Percentiles rank a stretch among this genome's conserved stretches.
Conservation (phyloP, 2,797 vertebrate species). For the Pseudomugil tenellus region DNA sequence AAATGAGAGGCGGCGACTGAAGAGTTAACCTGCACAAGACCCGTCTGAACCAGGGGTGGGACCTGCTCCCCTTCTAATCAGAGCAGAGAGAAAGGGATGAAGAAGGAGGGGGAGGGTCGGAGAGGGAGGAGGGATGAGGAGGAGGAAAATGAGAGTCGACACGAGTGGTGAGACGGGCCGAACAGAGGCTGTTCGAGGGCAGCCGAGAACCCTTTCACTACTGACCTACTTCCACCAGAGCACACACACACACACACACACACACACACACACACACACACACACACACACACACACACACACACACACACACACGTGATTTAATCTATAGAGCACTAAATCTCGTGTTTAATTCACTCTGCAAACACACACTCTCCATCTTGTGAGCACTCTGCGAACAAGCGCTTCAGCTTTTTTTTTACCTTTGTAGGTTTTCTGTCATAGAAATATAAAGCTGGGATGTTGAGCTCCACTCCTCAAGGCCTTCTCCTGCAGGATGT, state of each 20-base stretch:
- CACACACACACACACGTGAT: conserved; percentile 21
- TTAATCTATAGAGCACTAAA: conserved; percentile 38
- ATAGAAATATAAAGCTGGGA: neutral
- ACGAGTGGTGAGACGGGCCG: conserved; percentile 61
- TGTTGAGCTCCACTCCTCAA: no score
- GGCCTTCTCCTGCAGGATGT: no score
- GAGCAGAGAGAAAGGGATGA: conserved; percentile 47
- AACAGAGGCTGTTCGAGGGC: conserved; percentile 62
- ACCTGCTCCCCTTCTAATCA: conserved; percentile 60
- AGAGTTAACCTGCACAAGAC: conserved; percentile 61
- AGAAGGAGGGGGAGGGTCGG: conserved; percentile 22
- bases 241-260: conserved; percentile 12
- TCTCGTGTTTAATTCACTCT: conserved; percentile 23
- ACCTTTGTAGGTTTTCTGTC: neutral
- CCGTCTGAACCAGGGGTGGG: conserved; percentile 55
- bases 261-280: no score
- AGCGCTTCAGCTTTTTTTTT: neutral
- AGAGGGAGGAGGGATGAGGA: conserved; percentile 38
- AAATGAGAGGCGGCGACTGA: conserved; percentile 23
- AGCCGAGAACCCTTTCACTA: conserved; percentile 67
- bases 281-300: no score
- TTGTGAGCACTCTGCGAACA: conserved; percentile 13
- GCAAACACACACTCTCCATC: conserved; percentile 5
- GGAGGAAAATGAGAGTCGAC: conserved; percentile 61
- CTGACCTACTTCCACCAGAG: conserved; percentile 68